A percentile compares a stretch with the other conserved stretches of the same genome.
These are phyloP conservation scores for Ostrea edulis DNA, from an alignment of 1,140 invertebrate species.

Conservation along the genomic window DNA sequence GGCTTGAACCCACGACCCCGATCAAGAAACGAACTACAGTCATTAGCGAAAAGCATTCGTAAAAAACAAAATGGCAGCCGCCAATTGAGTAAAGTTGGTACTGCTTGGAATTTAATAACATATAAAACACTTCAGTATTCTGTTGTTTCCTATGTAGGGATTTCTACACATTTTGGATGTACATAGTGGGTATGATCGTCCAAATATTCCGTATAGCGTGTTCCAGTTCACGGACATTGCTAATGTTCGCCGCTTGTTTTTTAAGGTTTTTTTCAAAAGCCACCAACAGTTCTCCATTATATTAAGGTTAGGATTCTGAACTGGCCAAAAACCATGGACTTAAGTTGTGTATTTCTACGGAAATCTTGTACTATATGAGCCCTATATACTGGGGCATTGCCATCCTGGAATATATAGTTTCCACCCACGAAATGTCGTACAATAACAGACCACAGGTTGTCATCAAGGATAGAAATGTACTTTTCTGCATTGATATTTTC, in stretches of 20 bases:
- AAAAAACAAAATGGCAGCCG: too few relatives aligned
- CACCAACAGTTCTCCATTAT: constrained; percentile 40
- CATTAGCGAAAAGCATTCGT: too few relatives aligned
- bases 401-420: constrained; percentile 4
- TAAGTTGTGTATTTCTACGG: neutral
- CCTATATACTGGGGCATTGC: neutral
- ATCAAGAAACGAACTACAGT: too few relatives aligned
- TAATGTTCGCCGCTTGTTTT: neutral
- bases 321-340: constrained; percentile 31
- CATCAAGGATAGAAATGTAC: neutral
- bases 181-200: neutral
- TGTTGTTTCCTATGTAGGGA: too few relatives aligned
- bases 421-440: neutral
- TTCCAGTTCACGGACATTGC: neutral
- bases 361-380: neutral
- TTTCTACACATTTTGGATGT: constrained; percentile 17
- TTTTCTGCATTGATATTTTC: neutral
- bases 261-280: neutral
- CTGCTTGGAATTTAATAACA: too few relatives aligned
- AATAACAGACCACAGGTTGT: neutral
- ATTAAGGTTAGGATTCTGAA: constrained; percentile 29
- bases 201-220: neutral
- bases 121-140: too few relatives aligned
- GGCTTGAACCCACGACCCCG: too few relatives aligned
- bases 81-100: too few relatives aligned